Percentiles rank a stretch among this genome's conserved stretches.
Conservation (phyloP, 2,888 invertebrate genomes). For the Disparrhopalites patrizii region DNA sequence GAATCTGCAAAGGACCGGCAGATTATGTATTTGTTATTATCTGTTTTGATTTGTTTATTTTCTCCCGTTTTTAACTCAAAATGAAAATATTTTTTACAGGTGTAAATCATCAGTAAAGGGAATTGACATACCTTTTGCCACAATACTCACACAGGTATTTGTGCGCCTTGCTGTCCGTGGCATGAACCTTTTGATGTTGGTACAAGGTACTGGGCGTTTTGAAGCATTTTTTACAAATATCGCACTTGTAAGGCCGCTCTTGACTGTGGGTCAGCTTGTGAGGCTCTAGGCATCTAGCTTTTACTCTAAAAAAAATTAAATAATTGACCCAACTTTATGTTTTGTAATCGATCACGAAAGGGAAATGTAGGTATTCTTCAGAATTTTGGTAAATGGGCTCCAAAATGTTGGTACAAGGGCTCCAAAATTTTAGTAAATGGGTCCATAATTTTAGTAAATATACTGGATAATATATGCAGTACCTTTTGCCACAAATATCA, state of each 20-base stretch:
- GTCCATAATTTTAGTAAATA: neutral
- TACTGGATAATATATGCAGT: too few species aligned
- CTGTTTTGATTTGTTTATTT: neutral
- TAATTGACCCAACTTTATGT: too few species aligned
- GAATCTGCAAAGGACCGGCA: slow-evolving; percentile 22
- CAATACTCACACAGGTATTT: slow-evolving; percentile 36
- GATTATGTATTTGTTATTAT: neutral
- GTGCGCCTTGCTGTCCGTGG: slow-evolving; percentile 31
- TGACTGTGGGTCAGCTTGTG: slow-evolving; percentile 35
- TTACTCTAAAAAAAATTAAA: slow-evolving; percentile 25
- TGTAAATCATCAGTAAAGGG: neutral
- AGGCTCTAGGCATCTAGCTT: slow-evolving; percentile 34
- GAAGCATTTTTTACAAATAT: slow-evolving; percentile 29
- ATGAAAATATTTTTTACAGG: neutral
- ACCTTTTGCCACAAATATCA: slow-evolving; percentile 38
- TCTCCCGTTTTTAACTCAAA: neutral
- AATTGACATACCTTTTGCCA: slow-evolving; percentile 29
- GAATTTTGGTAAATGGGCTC: too few species aligned
- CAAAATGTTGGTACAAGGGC: too few species aligned
- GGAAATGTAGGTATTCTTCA: too few species aligned
- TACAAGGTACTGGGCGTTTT: slow-evolving; percentile 35
- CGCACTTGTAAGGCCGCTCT: slow-evolving; percentile 34
- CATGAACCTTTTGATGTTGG: slow-evolving; percentile 36
- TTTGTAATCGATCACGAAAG: too few species aligned
- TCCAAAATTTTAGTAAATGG: neutral